phyloP scores from a whole-genome alignment of 2,113 vertebrate species.

The Zingel zingel region DNA sequence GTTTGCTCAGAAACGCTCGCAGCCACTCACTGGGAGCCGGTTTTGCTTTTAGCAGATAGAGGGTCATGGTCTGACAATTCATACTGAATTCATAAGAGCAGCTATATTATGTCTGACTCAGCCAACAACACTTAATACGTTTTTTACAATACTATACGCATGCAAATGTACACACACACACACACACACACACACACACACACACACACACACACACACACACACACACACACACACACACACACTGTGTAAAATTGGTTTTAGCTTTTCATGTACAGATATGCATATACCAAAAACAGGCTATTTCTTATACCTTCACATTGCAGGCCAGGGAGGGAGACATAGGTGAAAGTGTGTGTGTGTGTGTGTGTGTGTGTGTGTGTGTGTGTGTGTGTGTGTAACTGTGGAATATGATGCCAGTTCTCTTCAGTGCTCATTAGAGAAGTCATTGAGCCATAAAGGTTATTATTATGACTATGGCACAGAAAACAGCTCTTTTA shows the following conservation, averaged over 20 bases:
- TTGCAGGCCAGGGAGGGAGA: constrained; percentile 22
- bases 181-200: not conserved
- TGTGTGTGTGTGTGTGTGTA: constrained; percentile 31
- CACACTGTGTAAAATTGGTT: not conserved
- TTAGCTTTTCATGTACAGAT: constrained; percentile 9
- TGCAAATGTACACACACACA: not conserved
- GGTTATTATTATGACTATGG: constrained; percentile 76
- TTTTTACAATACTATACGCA: constrained; percentile 31
- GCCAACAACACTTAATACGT: constrained; percentile 73
- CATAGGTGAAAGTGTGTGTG: too few relatives aligned
- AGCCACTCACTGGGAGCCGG: constrained; percentile 54
- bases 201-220: constrained; percentile 13
- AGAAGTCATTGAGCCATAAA: constrained; percentile 74
- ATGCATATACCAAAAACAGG: not conserved
- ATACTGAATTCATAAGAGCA: constrained; percentile 53
- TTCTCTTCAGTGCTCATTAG: constrained; percentile 77
- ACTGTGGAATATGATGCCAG: constrained; percentile 53
- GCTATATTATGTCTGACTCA: constrained; percentile 33
- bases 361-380: not conserved
- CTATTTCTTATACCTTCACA: constrained; percentile 38
- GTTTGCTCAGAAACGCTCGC: constrained; percentile 52
- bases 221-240: not conserved
- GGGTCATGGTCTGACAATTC: constrained; percentile 54
- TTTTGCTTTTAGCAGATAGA: constrained; percentile 52
- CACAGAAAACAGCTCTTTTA: constrained; percentile 63